Evolutionary conservation across 2,888 invertebrate species (phyloP), one percentile per base, ranked within the genome.

Genomic region (Chrysina gloriosa): DNA sequence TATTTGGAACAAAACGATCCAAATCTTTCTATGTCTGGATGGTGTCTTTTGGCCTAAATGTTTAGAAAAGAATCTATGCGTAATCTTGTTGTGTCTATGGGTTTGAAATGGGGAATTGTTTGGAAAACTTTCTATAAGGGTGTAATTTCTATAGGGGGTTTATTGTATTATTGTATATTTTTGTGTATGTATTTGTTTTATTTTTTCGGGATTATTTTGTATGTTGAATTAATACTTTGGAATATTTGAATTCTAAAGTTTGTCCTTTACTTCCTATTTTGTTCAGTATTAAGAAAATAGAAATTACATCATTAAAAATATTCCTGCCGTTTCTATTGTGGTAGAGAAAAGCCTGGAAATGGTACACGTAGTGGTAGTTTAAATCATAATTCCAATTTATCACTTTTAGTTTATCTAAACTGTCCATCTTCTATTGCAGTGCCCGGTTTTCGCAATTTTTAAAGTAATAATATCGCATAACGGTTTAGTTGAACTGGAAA

Each of bases 241-340:
- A 4, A 36, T 36, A 14, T 36, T 36, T 36, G 14, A 36, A n/a
- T 36, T 36, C 11, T 36, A 42, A 42, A 42, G 7, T 19, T 9
- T 21, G 2, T 34, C 7, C 34, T 34, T 54, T n/a, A 19, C 21
- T 16, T 54, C 5, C n/a, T 16, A n/a, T n/a, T 21, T 4, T 19
- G 6, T 39, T 58, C 39, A 39, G 52, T 52, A 52, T 52, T 52
- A 11, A n/a, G n/a, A 7, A 42, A 27, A 61, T 61, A 42, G 58
- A 61, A 61, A 61, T 42, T 61, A 61, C 58, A 61, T 42, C 58
- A 9, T 61, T 61, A 36, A 14, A 3, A 52, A 52, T 52, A 52
- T 52, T 52, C 52, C 52, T 52, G 52, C 52, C 52, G 45, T 45
- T 45, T 45, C 21, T 21, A 45, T 19, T 45, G 7, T 16, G 21